These are phyloP conservation scores for Lutraria rhynchaena DNA, from an alignment of 1,140 invertebrate genomes.

Conservation along the genomic window DNA sequence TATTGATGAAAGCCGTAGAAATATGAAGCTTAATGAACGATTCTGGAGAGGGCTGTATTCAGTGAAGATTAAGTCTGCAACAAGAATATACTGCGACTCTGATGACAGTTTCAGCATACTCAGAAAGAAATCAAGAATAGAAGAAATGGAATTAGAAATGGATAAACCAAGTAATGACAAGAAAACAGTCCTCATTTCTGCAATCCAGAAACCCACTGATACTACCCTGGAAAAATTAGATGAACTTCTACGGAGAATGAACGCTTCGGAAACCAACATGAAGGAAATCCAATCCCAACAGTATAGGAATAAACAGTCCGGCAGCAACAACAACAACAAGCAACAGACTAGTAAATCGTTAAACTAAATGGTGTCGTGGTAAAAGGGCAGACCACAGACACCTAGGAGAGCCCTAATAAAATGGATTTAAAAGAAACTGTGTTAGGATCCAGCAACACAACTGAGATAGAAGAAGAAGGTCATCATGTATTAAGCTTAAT, in stretches of 20 bases:
- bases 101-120: too few species aligned
- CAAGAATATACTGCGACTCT: neutral
- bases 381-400: constrained; percentile 3
- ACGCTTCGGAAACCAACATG: neutral
- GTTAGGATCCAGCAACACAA: neutral
- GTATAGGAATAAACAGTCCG: too few species aligned
- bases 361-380: neutral
- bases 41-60: constrained; percentile 24
- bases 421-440: neutral
- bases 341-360: neutral
- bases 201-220: too few species aligned
- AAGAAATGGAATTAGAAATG: constrained; percentile 1
- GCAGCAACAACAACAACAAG: neutral
- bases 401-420: neutral
- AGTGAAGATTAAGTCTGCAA: neutral
- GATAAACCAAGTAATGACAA: neutral
- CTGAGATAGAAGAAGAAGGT: neutral
- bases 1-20: neutral
- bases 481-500: neutral
- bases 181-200: neutral
- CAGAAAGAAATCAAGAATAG: neutral
- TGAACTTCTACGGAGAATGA: neutral
- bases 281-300: neutral
- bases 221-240: neutral
- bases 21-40: constrained; percentile 15